Conservation (phyloP, 2,113 vertebrate species). For the Isurus oxyrinchus region DNA sequence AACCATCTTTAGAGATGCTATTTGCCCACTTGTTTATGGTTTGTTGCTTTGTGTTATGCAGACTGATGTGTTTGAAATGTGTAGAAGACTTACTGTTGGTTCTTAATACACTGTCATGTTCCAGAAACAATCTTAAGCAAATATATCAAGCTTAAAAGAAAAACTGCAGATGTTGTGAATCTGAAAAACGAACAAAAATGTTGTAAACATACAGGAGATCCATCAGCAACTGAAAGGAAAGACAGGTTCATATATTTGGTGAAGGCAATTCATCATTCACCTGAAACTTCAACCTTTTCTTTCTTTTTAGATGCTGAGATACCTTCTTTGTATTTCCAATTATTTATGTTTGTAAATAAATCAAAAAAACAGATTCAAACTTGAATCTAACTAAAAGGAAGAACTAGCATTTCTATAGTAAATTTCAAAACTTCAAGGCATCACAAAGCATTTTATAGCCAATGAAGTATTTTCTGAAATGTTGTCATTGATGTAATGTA, state of each 20-base stretch:
- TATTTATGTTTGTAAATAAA: background rate
- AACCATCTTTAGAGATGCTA: background rate
- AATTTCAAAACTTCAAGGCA: background rate
- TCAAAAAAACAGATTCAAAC: background rate
- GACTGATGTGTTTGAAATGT: background rate
- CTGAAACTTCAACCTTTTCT: background rate
- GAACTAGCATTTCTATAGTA: background rate
- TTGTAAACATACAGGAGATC: background rate
- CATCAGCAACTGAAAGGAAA: background rate
- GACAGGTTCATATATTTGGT: background rate
- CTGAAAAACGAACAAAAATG: background rate
- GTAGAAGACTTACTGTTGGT: background rate
- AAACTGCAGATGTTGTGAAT: background rate
- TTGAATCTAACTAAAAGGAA: background rate
- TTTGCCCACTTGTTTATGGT: background rate
- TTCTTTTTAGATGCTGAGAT: background rate
- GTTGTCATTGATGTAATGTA: background rate
- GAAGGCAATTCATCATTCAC: background rate
- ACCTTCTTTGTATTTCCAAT: background rate
- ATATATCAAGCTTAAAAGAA: background rate
- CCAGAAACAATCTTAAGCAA: conserved; percentile 4
- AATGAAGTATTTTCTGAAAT: background rate
- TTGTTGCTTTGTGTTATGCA: background rate
- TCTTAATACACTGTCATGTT: background rate
- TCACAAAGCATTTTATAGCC: background rate